phyloP scores from a whole-genome alignment of 2,888 invertebrate genomes.

The Saturnia japonica region DNA sequence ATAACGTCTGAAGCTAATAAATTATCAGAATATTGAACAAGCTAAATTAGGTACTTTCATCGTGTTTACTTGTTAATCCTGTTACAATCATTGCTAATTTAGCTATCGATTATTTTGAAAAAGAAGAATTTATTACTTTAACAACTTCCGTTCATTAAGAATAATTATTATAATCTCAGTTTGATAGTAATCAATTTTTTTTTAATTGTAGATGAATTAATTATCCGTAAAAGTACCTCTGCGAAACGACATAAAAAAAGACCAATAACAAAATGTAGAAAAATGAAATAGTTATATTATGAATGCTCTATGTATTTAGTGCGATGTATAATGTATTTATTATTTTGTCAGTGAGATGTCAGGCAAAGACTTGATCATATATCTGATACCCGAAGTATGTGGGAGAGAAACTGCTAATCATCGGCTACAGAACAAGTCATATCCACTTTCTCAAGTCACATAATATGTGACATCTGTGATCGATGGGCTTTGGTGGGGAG shows the following conservation, averaged over 20 bases:
- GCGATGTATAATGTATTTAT: not conserved
- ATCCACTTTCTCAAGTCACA: slow-evolving; percentile 28
- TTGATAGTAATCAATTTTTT: not conserved
- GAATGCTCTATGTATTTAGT: not conserved
- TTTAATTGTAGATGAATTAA: too few species aligned
- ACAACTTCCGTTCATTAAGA: not conserved
- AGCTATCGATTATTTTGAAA: not conserved
- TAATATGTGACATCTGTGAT: slow-evolving; percentile 24
- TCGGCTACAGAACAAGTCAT: slow-evolving; percentile 24
- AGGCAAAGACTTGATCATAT: not conserved
- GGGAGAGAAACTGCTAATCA: slow-evolving; percentile 32
- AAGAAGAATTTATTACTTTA: not conserved
- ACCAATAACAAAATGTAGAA: not conserved
- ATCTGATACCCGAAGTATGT: slow-evolving; percentile 21
- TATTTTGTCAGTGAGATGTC: not conserved
- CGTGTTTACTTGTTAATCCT: not conserved
- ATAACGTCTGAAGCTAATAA: slow-evolving; percentile 25
- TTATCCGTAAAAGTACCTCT: too few species aligned
- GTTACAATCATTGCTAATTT: not conserved
- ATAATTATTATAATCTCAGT: not conserved
- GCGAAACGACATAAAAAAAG: not conserved
- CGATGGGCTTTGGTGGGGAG: slow-evolving; percentile 7
- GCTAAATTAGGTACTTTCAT: not conserved
- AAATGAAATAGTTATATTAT: not conserved
- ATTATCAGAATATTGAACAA: not conserved